Evolutionary conservation across 1,140 invertebrate species (phyloP).

Genomic region (Ectropis grisescens): DNA sequence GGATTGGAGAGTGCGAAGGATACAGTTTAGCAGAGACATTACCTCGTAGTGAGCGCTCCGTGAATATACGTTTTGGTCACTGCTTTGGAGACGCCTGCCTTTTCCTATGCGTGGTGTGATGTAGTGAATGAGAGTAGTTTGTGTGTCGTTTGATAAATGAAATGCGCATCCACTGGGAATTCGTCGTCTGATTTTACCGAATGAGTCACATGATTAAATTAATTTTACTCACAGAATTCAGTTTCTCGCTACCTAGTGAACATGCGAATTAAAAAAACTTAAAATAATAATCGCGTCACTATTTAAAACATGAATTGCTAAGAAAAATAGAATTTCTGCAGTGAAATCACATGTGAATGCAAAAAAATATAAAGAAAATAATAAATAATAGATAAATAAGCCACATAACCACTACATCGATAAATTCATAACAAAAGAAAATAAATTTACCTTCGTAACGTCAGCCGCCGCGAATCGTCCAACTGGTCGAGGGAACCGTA

Average conservation of each 20-base stretch:
- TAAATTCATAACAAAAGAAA: constrained; percentile 13
- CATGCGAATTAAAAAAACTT: constrained; percentile 31
- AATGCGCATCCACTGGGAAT: constrained; percentile 54
- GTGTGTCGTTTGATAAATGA: constrained; percentile 26
- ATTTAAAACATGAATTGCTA: constrained; percentile 54
- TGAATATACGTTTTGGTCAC: too few species aligned
- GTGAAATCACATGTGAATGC: constrained; percentile 70
- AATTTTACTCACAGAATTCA: constrained; percentile 16
- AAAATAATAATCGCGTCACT: constrained; percentile 7
- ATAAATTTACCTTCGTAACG: constrained; percentile 28
- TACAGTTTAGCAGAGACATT: too few species aligned
- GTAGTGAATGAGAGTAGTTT: constrained; percentile 5
- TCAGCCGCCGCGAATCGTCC: constrained; percentile 2
- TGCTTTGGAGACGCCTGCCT: too few species aligned
- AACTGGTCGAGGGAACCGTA: too few species aligned
- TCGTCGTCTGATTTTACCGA: constrained; percentile 9
- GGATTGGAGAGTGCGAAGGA: too few species aligned
- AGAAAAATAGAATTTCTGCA: constrained; percentile 56
- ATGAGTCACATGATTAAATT: constrained; percentile 25
- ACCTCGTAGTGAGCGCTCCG: too few species aligned
- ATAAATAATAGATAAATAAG: constrained; percentile 61
- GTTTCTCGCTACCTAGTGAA: constrained; percentile 22
- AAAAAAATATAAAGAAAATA: constrained; percentile 50
- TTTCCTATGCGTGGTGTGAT: too few species aligned
- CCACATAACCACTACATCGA: constrained; percentile 58